These are phyloP conservation scores for Arge pagana DNA, from an alignment of 2,888 invertebrate genomes.

Conservation along the genomic window DNA sequence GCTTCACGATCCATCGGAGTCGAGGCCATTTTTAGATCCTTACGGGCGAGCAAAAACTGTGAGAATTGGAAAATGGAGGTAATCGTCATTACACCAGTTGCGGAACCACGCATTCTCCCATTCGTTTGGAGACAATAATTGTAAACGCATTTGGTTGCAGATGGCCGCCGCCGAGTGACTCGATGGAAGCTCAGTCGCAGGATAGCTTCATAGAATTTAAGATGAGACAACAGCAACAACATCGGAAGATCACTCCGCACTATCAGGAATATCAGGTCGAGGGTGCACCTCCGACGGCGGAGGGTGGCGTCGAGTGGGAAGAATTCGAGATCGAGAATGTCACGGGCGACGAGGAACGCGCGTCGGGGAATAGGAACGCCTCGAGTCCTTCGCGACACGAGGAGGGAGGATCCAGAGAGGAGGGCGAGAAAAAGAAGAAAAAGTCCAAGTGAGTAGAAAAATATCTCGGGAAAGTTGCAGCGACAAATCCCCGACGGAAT, in stretches of 20 bases:
- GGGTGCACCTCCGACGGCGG: constrained; percentile 42
- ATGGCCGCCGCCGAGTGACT: constrained; percentile 89
- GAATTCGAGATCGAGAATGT: constrained; percentile 77
- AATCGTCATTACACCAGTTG: no score
- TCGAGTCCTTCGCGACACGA: constrained; percentile 40
- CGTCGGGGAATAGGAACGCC: constrained; percentile 30
- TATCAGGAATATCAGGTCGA: constrained; percentile 61
- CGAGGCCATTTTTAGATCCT: constrained; percentile 84
- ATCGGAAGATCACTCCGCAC: constrained; percentile 76
- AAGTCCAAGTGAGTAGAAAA: constrained; percentile 48
- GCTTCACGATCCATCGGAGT: constrained; percentile 78
- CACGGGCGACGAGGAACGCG: constrained; percentile 45
- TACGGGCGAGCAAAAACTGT: constrained; percentile 94
- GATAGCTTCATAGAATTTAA: constrained; percentile 89
- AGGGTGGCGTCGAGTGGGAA: constrained; percentile 78
- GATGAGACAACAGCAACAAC: constrained; percentile 75
- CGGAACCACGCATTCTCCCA: no score
- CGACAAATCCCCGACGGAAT: neutral
- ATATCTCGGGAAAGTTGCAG: constrained; percentile 11
- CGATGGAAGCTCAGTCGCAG: constrained; percentile 67
- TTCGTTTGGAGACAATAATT: no score
- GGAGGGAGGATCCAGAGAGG: constrained; percentile 51
- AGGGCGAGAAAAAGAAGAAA: constrained; percentile 52
- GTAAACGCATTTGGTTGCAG: constrained; percentile 38
- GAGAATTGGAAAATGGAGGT: constrained; percentile 90